These are phyloP conservation scores for Labroides dimidiatus DNA, from an alignment of 2,797 vertebrate genomes.

Conservation along the genomic window DNA sequence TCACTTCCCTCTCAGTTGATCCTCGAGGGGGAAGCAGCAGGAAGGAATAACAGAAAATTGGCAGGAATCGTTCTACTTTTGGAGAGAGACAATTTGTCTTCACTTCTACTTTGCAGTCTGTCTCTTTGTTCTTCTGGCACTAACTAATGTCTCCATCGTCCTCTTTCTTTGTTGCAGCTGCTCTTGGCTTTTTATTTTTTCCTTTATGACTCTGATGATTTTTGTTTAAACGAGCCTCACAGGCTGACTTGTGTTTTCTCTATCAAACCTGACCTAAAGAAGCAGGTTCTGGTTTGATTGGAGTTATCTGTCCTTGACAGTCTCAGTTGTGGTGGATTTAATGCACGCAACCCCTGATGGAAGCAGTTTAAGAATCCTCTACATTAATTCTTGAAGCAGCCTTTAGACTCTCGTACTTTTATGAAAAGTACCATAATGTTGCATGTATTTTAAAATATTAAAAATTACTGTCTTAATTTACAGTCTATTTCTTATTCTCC, in stretches of 20 bases:
- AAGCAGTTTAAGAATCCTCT: neutral
- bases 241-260: neutral
- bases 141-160: neutral
- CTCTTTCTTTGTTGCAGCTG: neutral
- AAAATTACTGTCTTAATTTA: too few relatives aligned
- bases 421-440: too few relatives aligned
- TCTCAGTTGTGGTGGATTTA: too few relatives aligned
- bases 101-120: neutral
- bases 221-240: neutral
- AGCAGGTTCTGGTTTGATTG: neutral
- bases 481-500: too few relatives aligned
- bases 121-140: constrained; percentile 1
- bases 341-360: neutral
- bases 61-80: neutral
- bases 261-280: neutral
- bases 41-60: constrained; percentile 16
- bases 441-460: too few relatives aligned
- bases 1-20: constrained; percentile 14
- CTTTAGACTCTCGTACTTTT: neutral
- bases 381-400: neutral
- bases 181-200: neutral
- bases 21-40: constrained; percentile 16
- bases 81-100: constrained; percentile 10
- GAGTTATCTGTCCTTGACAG: neutral
- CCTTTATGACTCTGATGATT: too few relatives aligned